These are phyloP conservation scores for Mythimna impura DNA, from an alignment of 2,888 invertebrate genomes.

Conservation along the genomic window DNA sequence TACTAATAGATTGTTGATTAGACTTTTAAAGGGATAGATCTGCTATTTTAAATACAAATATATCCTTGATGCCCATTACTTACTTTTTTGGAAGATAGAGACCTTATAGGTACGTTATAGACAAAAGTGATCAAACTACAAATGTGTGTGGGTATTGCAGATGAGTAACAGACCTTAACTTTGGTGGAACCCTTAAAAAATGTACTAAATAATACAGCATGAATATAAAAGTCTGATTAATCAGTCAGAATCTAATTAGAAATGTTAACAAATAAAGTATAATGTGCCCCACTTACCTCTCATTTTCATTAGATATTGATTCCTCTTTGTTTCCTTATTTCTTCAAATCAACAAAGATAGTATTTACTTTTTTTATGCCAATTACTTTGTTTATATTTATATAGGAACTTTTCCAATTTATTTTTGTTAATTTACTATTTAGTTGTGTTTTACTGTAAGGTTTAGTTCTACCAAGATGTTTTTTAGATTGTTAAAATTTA, in stretches of 20 bases:
- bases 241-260: not conserved
- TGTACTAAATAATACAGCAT: not conserved
- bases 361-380: not conserved
- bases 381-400: not conserved
- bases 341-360: not conserved
- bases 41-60: too few relatives aligned
- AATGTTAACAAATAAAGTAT: not conserved
- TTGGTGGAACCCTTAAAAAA: not conserved
- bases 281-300: slow-evolving; percentile 46
- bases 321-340: not conserved
- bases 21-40: too few relatives aligned
- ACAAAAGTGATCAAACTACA: too few relatives aligned
- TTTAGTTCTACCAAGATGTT: not conserved
- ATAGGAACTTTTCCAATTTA: not conserved
- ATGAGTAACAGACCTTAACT: too few relatives aligned
- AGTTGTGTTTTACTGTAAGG: not conserved
- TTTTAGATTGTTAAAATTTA: not conserved
- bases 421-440: not conserved
- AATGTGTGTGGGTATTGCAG: too few relatives aligned
- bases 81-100: too few relatives aligned
- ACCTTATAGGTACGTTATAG: too few relatives aligned
- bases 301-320: slow-evolving; percentile 37
- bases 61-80: too few relatives aligned
- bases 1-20: too few relatives aligned
- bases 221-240: not conserved